Conservation (phyloP, 2,888 invertebrate species). For the Palloptera scutellata region DNA sequence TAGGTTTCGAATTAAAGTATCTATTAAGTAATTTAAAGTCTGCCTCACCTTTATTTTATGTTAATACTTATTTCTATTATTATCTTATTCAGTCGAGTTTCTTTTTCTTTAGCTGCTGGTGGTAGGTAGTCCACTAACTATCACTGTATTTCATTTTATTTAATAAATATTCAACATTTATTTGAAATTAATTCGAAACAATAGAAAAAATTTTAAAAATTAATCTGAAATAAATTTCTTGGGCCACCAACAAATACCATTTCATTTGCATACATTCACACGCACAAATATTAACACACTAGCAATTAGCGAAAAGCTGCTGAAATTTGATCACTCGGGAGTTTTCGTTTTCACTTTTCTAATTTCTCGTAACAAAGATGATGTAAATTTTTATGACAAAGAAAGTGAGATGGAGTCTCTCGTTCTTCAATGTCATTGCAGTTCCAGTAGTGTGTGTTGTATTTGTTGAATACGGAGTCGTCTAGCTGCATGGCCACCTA, state of each 20-base stretch:
- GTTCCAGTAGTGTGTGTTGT: too few species aligned
- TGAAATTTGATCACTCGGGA: background rate
- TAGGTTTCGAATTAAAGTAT: background rate
- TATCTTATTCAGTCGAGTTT: too few species aligned
- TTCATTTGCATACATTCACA: slow-evolving; percentile 20
- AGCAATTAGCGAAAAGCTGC: background rate
- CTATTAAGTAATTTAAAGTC: background rate
- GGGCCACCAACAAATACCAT: slow-evolving; percentile 24
- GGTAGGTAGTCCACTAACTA: background rate
- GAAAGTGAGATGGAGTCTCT: too few species aligned
- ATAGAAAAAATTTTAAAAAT: slow-evolving; percentile 9
- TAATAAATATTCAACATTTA: slow-evolving; percentile 3
- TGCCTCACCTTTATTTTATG: slow-evolving; percentile 5
- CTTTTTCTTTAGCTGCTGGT: background rate
- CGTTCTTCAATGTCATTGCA: too few species aligned
- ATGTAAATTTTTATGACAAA: too few species aligned
- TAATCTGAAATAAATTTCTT: slow-evolving; percentile 25
- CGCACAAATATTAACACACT: background rate
- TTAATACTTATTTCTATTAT: background rate
- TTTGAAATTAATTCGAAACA: background rate
- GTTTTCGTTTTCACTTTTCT: too few species aligned
- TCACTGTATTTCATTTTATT: background rate
- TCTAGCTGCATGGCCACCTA: too few species aligned
- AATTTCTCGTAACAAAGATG: too few species aligned
- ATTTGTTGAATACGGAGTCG: too few species aligned